Evolutionary conservation across 2,113 vertebrate species (phyloP), one percentile per base, ranked within the genome.

Genomic region (Genyomyrus donnyi): DNA sequence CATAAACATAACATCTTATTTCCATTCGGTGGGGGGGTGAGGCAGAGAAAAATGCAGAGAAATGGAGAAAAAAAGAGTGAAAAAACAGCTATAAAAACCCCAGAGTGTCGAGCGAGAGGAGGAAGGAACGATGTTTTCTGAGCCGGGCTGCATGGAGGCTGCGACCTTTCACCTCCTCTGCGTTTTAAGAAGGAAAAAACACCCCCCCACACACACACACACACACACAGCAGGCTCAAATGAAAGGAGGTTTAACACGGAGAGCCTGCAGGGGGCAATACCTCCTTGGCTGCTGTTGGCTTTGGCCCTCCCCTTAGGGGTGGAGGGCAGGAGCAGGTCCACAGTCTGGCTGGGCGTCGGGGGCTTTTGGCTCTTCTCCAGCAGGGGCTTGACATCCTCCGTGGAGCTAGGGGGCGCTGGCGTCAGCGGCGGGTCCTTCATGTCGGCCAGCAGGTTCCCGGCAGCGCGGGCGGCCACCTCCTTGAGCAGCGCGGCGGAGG

Each of bases 391-490:
- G 89, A 97, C 94, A 80, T 98, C 98, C 94, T 98, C 98, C 62
- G 96, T 95, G 74, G 74, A 17, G 35, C 74, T 42, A 5, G 35
- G 31, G 92, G 94, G 93, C 91, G 74, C 94, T 90, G 85, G 93
- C 93, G 93, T 93, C 91, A 95, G 94, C 0, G 96, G 93, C 62
- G 45, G 96, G 6, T 98, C 96, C 93, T 98, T 98, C 93, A 98
- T 99, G 93, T 98, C 98, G 6, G 97, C 97, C 93, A 99, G 95
- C 31, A 99, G 96, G 91, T 96, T 99, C 91, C 98, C 98, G 0
- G 98, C 98, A 48, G 98, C 98, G 93, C 98, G 97, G 15, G 98
- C 98, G 9, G 98, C 98, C 91, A 99, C 98, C 94, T 99, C 98
- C 93, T 99, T 99, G 92, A 99, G 97, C 89, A 99, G 97, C 89